Evolutionary conservation across 2,888 invertebrate species (phyloP), one percentile per base, ranked within the genome.

Genomic region (Odontomyia ornata): DNA sequence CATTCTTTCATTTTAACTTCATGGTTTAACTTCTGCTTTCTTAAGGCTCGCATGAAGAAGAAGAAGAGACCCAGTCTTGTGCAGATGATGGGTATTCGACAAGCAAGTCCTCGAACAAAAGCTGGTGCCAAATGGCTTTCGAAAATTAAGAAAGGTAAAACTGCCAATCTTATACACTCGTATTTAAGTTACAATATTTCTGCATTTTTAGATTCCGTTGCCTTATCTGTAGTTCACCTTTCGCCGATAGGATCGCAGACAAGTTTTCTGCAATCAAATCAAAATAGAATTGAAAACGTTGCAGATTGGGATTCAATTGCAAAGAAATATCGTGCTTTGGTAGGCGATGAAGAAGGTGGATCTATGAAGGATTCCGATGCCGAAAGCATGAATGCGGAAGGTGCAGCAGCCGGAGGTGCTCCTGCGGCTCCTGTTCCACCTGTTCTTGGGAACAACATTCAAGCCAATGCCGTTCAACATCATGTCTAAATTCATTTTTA

Each of bases 261-360:
- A 80, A 95, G 95, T 83, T 94, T 95, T 87, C 91, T 91, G 83
- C 91, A 92, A 80, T 89, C 89, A 77, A 88, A 89, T 80, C 91
- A 91, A 71, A 93, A 92, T 65, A 90, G 94, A 81, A 95, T 96
- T 81, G 96, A 96, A 84, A 95, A 93, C 83, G 95, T 96, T 7
- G 94, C 95, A 1, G 96, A 97, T 85, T 97, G 96, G 96, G 95
- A 95, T 83, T 89, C 92, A 1, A 96, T 96, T 77, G 93, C 96
- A 25, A 94, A 94, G 87, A 96, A 95, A 84, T 97, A 96, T 85
- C 89, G 95, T 23, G 93, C 93, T 0, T 88, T 96, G 11, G 89
- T 91, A 80, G 92, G 93, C 88, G 89, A 90, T 78, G 91, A 91
- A 78, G 89, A 89, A 23, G 88, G 84, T 1, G 84, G 84, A 13